These are phyloP conservation scores for Smittia aterrima DNA, from an alignment of 2,888 invertebrate genomes.

Conservation along the genomic window DNA sequence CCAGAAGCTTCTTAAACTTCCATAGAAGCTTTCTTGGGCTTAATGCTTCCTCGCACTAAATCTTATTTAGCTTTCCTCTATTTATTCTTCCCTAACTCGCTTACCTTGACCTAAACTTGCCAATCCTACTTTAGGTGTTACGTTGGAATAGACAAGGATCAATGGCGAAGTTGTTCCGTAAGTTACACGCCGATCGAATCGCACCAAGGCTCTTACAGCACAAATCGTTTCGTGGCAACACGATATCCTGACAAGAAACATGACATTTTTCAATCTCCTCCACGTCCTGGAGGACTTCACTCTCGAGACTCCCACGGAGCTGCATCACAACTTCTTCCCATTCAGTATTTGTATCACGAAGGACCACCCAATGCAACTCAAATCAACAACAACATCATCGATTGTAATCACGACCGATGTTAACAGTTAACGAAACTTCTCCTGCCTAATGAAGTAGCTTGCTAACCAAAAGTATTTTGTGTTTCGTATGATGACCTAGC, in stretches of 20 bases:
- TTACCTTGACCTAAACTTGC: neutral
- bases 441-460: neutral
- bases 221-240: slow-evolving; percentile 42
- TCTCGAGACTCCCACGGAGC: slow-evolving; percentile 53
- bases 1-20: neutral
- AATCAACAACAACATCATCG: slow-evolving; percentile 53
- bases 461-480: neutral
- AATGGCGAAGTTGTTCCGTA: slow-evolving; percentile 86
- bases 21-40: neutral
- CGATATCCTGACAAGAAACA: slow-evolving; percentile 45
- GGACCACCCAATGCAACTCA: slow-evolving; percentile 72
- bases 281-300: slow-evolving; percentile 51
- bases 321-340: slow-evolving; percentile 65
- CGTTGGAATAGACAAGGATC: slow-evolving; percentile 72
- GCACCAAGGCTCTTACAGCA: slow-evolving; percentile 48
- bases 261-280: slow-evolving; percentile 51
- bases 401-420: slow-evolving; percentile 54
- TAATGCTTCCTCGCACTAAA: neutral
- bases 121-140: slow-evolving; percentile 67
- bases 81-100: neutral
- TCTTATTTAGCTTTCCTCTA: neutral
- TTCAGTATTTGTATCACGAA: slow-evolving; percentile 76
- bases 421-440: slow-evolving; percentile 44
- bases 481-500: slow-evolving; percentile 1
- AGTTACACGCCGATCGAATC: slow-evolving; percentile 65